Percentiles rank a stretch among this genome's conserved stretches.
phyloP scores from a whole-genome alignment of 2,888 invertebrate genomes.

The Ormyrus thymus region DNA sequence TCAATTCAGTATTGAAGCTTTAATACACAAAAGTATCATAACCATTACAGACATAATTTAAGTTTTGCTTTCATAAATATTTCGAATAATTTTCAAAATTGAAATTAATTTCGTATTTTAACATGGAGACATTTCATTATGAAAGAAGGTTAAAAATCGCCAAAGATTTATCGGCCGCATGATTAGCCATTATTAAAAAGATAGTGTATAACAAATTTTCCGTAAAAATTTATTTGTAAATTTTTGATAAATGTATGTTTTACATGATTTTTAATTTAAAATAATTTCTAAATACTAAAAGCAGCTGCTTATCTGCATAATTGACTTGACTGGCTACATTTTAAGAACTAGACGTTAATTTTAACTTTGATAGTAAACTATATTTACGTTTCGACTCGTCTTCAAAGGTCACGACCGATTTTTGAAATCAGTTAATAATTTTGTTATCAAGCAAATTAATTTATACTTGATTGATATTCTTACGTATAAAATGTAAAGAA shows the following conservation, averaged over 20 bases:
- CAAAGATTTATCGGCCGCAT: conserved; percentile 39
- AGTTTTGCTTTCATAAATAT: too few relatives aligned
- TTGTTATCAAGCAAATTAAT: conserved; percentile 46
- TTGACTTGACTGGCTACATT: conserved; percentile 46
- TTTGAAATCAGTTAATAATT: conserved; percentile 34
- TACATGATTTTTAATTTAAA: conserved; percentile 40
- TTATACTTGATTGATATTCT: conserved; percentile 52
- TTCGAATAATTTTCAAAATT: too few relatives aligned
- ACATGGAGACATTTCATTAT: conserved; percentile 17
- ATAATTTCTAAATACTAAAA: conserved; percentile 23
- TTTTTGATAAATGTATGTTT: conserved; percentile 43
- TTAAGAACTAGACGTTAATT: conserved; percentile 36
- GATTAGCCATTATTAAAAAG: conserved; percentile 35
- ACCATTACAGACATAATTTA: not conserved
- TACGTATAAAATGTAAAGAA: conserved; percentile 49
- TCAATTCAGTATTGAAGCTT: conserved; percentile 40
- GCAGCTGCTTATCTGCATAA: conserved; percentile 10
- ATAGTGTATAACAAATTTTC: conserved; percentile 45
- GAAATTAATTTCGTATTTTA: conserved; percentile 8
- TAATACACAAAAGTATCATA: conserved; percentile 37
- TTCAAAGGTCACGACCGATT: conserved; percentile 48
- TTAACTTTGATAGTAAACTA: conserved; percentile 32
- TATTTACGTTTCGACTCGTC: conserved; percentile 28
- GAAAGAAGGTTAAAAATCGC: conserved; percentile 27
- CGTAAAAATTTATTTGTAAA: conserved; percentile 50